Evolutionary conservation across 2,113 vertebrate genomes (phyloP), one percentile per base, ranked within the genome.

Genomic region (Mastomys natalensis): DNA sequence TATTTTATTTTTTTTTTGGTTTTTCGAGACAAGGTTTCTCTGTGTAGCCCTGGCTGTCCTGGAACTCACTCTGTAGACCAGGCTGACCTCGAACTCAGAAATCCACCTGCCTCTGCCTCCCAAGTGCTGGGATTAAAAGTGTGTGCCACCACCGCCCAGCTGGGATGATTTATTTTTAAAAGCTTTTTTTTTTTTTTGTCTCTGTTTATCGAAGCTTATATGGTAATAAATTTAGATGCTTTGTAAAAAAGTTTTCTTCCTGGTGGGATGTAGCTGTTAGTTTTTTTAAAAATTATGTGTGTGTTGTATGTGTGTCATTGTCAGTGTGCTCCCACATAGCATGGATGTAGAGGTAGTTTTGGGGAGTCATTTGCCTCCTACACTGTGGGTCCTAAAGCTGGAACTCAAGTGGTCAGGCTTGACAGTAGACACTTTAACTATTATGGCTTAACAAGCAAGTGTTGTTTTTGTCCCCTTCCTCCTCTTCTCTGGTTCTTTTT

Each of bases 201-300:
- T 73, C 13, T 48, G 58, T 92, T 97, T 94, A 85, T 15, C 93
- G 45, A 94, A 37, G 31, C 31, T 40, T 80, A 76, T 68, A 76
- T 15, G 68, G 19, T 74, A 76, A 97, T 70, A 89, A 87, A 40
- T 94, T 87, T 66, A 84, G 89, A 66, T 95, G 53, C 60, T 72
- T 95, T 95, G 60, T 60, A 58, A 93, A 86, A 58, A 53, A 19
- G 43, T 68, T 91, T 68, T 13, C 72, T 94, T 90, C 53, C 81
- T 97, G 84, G 19, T 92, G 80, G 81, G 40, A 64, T 62, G n/a
- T 84, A 84, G 81, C 81, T 1, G 12, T 62, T 60, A 60, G 40
- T 2, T 82, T 82, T 58, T 62, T 13, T 7, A n/a, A 60, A 60
- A 60, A 22, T 60, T 24, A 2, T 22, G 11, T n/a, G 6, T 82